Evolutionary conservation across 2,113 vertebrate genomes (phyloP), one percentile per base, ranked within the genome.

Genomic region (Rhodinocichla rosea): DNA sequence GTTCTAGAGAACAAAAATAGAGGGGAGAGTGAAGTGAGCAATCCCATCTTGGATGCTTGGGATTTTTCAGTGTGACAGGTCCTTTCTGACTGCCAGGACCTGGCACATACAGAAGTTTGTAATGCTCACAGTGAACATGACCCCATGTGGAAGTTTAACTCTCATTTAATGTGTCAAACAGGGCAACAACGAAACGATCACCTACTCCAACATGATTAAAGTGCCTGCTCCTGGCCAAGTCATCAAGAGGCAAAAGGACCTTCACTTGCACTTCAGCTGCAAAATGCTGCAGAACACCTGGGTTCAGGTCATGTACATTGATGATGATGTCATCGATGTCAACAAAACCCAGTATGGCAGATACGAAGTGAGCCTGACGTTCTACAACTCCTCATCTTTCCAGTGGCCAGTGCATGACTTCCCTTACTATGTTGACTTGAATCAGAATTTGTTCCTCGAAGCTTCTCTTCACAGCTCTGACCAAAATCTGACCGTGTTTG

Each of bases 401-500:
- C 56, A 33, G 5, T 33, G 60, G 45, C 97, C 96, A 1, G 97
- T 98, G 60, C 57, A 80, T 28, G 63, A 93, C 55, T 91, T 40
- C 30, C 98, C 98, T 2, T 98, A 98, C 83, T 94, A 91, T 0
- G 97, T 98, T 55, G 62, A 87, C 40, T 47, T 97, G 88, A 77
- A 96, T 65, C 98, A 98, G 94, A 26, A 82, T 13, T 83, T 98
- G 60, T 98, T 83, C 64, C 76, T 98, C n/a, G 94, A 98, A 95
- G 97, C 97, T 26, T 67, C 96, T 40, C 90, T 98, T 87, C 52
- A 85, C 68, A 97, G 64, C 57, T 81, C 97, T 9, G 97, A 97
- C 14, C 4, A 47, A 35, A 63, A 95, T 4, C 83, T 98, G 63
- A 19, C 53, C 4, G 23, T 98, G 32, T 98, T 98, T 83, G 94